These are phyloP conservation scores for Andrena marginata DNA, from an alignment of 2,888 invertebrate genomes.

Conservation along the genomic window DNA sequence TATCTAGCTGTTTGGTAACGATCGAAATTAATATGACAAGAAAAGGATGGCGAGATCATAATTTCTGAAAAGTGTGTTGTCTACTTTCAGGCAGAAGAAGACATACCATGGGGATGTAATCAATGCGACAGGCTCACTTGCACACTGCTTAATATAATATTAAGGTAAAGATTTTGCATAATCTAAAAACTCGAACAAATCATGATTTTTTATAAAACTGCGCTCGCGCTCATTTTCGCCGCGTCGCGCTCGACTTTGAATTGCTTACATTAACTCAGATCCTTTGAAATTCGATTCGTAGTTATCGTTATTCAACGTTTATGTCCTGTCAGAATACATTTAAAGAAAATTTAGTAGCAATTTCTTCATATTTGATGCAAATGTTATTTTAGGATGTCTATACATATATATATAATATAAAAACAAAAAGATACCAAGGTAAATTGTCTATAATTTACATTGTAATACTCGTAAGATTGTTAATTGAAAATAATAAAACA, in stretches of 20 bases:
- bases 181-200: slow-evolving; percentile 74
- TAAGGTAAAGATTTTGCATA: slow-evolving; percentile 85
- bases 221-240: slow-evolving; percentile 48
- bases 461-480: slow-evolving; percentile 80
- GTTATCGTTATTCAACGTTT: slow-evolving; percentile 53
- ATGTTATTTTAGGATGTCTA: slow-evolving; percentile 76
- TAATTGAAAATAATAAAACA: slow-evolving; percentile 78
- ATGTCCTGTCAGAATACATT: slow-evolving; percentile 29
- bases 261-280: slow-evolving; percentile 35
- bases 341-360: slow-evolving; percentile 50
- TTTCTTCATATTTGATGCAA: slow-evolving; percentile 66
- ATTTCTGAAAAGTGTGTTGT: slow-evolving; percentile 73
- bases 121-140: slow-evolving; percentile 71
- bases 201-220: slow-evolving; percentile 63
- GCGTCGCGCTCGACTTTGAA: slow-evolving; percentile 25
- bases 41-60: slow-evolving; percentile 18
- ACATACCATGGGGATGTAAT: slow-evolving; percentile 65
- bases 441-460: slow-evolving; percentile 76
- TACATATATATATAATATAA: slow-evolving; percentile 43
- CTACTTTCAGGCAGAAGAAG: slow-evolving; percentile 82
- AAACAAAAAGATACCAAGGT: slow-evolving; percentile 48
- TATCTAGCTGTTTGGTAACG: slow-evolving; percentile 53
- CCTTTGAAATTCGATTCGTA: slow-evolving; percentile 29
- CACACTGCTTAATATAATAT: slow-evolving; percentile 81
- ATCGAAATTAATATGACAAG: slow-evolving; percentile 48